These are phyloP conservation scores for Dreissena rostriformis DNA, from an alignment of 1,140 invertebrate genomes.

Conservation along the genomic window DNA sequence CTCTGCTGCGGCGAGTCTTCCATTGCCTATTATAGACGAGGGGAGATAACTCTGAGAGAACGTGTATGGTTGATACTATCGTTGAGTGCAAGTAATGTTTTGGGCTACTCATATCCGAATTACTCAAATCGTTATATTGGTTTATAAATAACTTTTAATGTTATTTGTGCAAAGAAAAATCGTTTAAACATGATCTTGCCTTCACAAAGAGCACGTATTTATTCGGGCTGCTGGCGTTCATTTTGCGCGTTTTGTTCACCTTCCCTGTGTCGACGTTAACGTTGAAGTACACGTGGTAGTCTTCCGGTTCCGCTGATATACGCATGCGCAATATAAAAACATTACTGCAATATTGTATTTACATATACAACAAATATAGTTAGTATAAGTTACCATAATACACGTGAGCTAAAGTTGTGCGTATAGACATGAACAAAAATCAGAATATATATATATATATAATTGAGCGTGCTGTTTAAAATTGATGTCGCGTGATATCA, in stretches of 20 bases:
- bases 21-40: not conserved
- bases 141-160: not conserved
- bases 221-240: conserved; percentile 37
- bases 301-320: conserved; percentile 35
- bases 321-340: not conserved
- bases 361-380: no score
- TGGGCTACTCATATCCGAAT: not conserved
- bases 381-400: no score
- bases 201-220: conserved; percentile 48
- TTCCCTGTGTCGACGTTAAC: conserved; percentile 16
- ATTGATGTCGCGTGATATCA: no score
- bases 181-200: not conserved
- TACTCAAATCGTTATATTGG: not conserved
- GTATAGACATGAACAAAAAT: no score
- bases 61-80: not conserved
- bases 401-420: no score
- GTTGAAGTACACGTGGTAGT: conserved; percentile 38
- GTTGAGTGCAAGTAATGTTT: not conserved
- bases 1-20: conserved; percentile 41
- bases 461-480: no score
- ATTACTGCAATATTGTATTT: no score
- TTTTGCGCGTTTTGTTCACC: conserved; percentile 27
- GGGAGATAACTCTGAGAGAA: not conserved
- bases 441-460: no score
- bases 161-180: not conserved